These are phyloP conservation scores for Tinea pellionella DNA, from an alignment of 2,888 invertebrate genomes.

Conservation along the genomic window DNA sequence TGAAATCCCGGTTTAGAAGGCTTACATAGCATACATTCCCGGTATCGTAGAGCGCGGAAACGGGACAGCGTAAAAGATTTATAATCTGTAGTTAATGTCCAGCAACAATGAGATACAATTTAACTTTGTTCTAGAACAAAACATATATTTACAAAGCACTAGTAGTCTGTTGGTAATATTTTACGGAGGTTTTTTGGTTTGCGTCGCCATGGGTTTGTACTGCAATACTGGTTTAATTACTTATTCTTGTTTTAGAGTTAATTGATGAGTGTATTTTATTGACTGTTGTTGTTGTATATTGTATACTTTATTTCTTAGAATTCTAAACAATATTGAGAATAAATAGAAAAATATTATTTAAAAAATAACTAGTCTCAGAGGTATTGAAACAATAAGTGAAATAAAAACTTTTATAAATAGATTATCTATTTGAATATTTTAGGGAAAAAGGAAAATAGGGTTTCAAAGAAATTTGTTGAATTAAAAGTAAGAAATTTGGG, in stretches of 20 bases:
- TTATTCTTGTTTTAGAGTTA: neutral
- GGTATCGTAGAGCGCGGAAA: conserved; percentile 12
- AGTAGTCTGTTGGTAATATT: conserved; percentile 36
- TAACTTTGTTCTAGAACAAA: conserved; percentile 41
- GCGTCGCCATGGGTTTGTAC: neutral
- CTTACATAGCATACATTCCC: conserved; percentile 10
- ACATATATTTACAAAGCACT: conserved; percentile 48
- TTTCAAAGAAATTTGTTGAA: neutral
- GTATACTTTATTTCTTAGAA: neutral
- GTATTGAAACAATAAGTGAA: neutral
- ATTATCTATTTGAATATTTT: neutral
- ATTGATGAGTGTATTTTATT: neutral
- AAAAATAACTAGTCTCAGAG: neutral
- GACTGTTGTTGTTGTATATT: neutral
- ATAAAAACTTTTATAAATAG: neutral
- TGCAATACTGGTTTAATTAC: conserved; percentile 1
- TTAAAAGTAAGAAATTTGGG: neutral
- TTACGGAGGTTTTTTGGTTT: conserved; percentile 48
- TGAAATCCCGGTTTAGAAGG: neutral
- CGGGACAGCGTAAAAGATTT: conserved; percentile 45
- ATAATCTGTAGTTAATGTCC: conserved; percentile 56
- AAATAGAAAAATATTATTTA: too few relatives aligned
- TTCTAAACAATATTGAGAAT: too few relatives aligned
- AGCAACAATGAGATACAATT: conserved; percentile 59
- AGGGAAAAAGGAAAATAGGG: neutral